A percentile compares a stretch with the other conserved stretches of the same genome.
Evolutionary conservation across 1,140 invertebrate species (phyloP).

Genomic region (Phymastichus coffea): DNA sequence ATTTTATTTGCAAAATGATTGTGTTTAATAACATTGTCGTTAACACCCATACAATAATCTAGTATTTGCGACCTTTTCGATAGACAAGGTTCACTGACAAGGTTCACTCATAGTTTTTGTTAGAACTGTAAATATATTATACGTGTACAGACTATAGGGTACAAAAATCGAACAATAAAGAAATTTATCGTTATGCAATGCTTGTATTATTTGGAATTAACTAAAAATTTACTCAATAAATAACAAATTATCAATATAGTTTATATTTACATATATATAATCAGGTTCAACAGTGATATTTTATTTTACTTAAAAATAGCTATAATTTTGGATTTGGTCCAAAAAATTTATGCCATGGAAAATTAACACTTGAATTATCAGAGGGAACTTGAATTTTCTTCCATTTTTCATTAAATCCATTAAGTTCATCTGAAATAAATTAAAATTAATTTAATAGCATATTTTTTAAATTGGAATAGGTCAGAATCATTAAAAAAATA

Average conservation of each 20-base stretch:
- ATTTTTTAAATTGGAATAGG: neutral
- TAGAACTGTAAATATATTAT: constrained; percentile 35
- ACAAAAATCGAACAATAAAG: constrained; percentile 27
- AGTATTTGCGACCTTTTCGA: neutral
- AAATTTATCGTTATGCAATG: constrained; percentile 28
- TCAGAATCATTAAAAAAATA: neutral
- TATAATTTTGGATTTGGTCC: constrained; percentile 46
- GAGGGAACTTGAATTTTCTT: constrained; percentile 25
- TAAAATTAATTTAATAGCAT: constrained; percentile 14
- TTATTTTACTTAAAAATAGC: neutral
- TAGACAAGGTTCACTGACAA: constrained; percentile 1
- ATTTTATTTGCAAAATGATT: constrained; percentile 14
- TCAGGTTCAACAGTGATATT: too few relatives aligned
- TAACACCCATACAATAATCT: neutral
- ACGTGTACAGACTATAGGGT: constrained; percentile 29
- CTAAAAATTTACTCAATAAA: constrained; percentile 12
- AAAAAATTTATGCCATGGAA: constrained; percentile 49
- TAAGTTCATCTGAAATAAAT: constrained; percentile 43
- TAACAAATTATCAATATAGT: constrained; percentile 17
- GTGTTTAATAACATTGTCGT: constrained; percentile 5
- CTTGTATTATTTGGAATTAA: constrained; percentile 9
- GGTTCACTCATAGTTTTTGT: constrained; percentile 28
- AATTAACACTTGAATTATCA: constrained; percentile 28
- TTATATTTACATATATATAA: constrained; percentile 23
- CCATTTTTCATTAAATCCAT: constrained; percentile 35